Base-by-base conservation (phyloP, 2,113 vertebrate species). In the Stercorarius parasiticus region DNA sequence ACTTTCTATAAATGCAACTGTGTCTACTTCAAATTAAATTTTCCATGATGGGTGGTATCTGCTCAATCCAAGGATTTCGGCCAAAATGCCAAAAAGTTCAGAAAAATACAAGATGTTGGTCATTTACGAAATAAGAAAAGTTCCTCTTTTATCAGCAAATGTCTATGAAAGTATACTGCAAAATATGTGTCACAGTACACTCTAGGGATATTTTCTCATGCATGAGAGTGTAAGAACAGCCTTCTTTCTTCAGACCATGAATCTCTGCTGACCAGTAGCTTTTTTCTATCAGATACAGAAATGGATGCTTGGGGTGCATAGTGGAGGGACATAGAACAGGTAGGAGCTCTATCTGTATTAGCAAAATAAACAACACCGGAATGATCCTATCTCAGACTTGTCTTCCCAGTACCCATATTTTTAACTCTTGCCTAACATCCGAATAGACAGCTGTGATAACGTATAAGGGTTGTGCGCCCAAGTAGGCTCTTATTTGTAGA, bases 41-140 rank as follows among this genome's bases (percentile, higher is more conserved):
- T 81, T 80, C 8, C 3, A 11, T 34, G 7, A 32, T 36, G 7
- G 1, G 1, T 59, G 1, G 1, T 64, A 13, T 70, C 49, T 89
- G 23, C 9, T 76, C 40, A 49, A 15, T 25, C 16, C 13, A 21
- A 56, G 9, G 23, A 80, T 77, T 89, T 83, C 65, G 10, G 21
- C 42, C 23, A 47, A 82, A 95, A 76, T 86, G 15, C 32, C 62
- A 30, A 77, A n/a, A 12, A 64, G 10, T 56, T 94, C 47, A 73
- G 26, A 73, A 86, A 91, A 84, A 72, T 5, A 42, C 21, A 64
- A 40, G 6, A 36, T 21, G 38, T 47, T 21, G 5, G 22, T 36
- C 23, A 76, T 52, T 70, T 76, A 20, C 10, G 52, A 34, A 69
- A 40, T 47, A 65, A 47, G 16, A n/a, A 12, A 72, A 62, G 22